Evolutionary conservation across 2,797 vertebrate genomes (phyloP).

Genomic region (Muraenolepis orangiensis): DNA sequence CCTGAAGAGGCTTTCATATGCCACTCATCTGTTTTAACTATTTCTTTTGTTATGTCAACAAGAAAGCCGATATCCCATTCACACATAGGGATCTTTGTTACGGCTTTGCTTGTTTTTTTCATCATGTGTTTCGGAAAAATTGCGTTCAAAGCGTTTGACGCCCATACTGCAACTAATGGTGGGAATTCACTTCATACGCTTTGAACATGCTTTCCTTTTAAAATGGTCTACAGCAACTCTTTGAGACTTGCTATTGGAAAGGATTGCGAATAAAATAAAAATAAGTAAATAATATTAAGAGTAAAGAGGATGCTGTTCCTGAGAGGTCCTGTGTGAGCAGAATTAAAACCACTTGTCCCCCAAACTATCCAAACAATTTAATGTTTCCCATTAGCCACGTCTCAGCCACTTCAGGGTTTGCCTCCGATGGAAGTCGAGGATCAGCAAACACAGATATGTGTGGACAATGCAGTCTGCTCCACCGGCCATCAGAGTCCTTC

Average conservation of each 20-base stretch:
- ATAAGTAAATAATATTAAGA: slow-evolving; percentile 59
- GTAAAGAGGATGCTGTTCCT: slow-evolving; percentile 38
- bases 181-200: slow-evolving; percentile 34
- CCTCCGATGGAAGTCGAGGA: slow-evolving; percentile 81
- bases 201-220: slow-evolving; percentile 6
- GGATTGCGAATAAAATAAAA: slow-evolving; percentile 53
- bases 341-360: slow-evolving; percentile 77
- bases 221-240: background rate
- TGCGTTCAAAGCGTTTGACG: slow-evolving; percentile 30
- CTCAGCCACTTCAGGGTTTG: slow-evolving; percentile 88
- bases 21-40: slow-evolving; percentile 56
- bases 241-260: background rate
- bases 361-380: slow-evolving; percentile 71
- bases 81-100: slow-evolving; percentile 13
- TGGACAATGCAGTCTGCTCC: slow-evolving; percentile 73
- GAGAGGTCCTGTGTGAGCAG: slow-evolving; percentile 60
- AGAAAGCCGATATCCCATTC: slow-evolving; percentile 48
- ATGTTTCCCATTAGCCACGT: slow-evolving; percentile 93
- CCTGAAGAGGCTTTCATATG: slow-evolving; percentile 51
- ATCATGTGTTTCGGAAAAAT: slow-evolving; percentile 19
- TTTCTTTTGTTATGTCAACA: slow-evolving; percentile 51
- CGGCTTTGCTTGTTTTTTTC: slow-evolving; percentile 33
- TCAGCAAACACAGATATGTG: slow-evolving; percentile 90
- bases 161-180: background rate
- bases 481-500: slow-evolving; percentile 64